Conservation (phyloP, 2,113 vertebrate genomes). For the Egretta garzetta region DNA sequence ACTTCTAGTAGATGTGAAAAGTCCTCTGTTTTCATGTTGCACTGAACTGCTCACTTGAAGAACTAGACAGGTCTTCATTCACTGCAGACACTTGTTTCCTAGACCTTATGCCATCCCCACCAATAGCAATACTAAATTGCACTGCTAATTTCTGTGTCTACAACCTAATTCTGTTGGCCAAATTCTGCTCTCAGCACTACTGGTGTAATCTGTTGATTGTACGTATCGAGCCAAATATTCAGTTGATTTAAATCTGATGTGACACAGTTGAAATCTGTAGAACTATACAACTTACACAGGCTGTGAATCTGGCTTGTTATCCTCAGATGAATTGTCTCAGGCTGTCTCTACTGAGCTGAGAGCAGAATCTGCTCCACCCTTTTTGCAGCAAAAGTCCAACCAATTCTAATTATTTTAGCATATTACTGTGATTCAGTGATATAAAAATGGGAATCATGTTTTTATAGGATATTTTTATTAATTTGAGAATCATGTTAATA, state of each 20-base stretch:
- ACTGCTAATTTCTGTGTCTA: background rate
- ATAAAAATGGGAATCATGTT: background rate
- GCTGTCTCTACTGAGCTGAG: background rate
- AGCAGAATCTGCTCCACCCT: background rate
- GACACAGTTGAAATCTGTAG: background rate
- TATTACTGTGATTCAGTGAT: background rate
- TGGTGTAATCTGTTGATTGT: background rate
- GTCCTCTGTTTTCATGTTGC: background rate
- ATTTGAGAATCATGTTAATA: background rate
- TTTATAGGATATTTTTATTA: background rate
- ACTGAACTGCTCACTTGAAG: background rate
- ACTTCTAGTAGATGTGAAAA: background rate
- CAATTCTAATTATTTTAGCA: background rate
- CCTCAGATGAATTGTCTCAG: background rate
- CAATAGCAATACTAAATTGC: background rate
- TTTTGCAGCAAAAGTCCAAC: background rate
- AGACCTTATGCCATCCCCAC: background rate
- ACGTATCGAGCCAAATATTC: background rate
- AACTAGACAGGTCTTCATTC: background rate
- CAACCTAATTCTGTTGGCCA: background rate
- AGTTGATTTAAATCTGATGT: background rate
- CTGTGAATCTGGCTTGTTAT: conserved; percentile 9
- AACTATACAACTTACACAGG: background rate
- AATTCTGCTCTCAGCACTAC: background rate
- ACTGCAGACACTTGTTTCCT: background rate